Conservation (phyloP, 2,113 vertebrate genomes). For the Mobula birostris region DNA sequence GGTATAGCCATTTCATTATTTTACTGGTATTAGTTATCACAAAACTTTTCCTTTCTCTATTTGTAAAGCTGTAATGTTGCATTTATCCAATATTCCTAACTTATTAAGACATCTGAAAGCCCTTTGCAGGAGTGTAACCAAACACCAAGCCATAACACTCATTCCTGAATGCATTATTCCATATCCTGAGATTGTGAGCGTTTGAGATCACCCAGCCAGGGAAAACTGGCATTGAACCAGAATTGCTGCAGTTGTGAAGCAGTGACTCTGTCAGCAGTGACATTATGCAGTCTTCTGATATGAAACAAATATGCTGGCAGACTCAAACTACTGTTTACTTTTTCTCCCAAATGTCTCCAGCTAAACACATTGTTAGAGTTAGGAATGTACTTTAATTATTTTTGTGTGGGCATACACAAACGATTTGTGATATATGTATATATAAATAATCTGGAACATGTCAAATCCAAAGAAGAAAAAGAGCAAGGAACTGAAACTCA, state of each 20-base stretch:
- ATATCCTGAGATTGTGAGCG: too few species aligned
- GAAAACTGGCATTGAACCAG: too few species aligned
- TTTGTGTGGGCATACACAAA: not conserved
- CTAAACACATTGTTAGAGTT: not conserved
- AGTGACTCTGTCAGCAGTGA: too few species aligned
- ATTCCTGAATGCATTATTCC: too few species aligned
- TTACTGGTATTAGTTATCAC: not conserved
- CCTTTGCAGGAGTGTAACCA: not conserved
- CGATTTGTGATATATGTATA: not conserved
- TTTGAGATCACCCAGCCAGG: too few species aligned
- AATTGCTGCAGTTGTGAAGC: too few species aligned
- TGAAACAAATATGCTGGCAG: not conserved
- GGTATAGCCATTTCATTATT: too few species aligned
- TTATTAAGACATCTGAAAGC: not conserved
- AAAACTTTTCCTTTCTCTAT: not conserved
- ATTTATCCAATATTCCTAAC: not conserved
- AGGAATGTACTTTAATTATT: not conserved
- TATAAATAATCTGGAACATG: not conserved
- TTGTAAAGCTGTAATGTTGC: not conserved
- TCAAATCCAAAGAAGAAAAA: not conserved
- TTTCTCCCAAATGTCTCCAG: not conserved
- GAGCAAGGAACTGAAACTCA: not conserved
- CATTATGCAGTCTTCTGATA: not conserved
- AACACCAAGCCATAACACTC: not conserved
- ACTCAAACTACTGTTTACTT: not conserved